Base-by-base conservation (phyloP, 2,888 invertebrate species). In the Brachypterus glaber region DNA sequence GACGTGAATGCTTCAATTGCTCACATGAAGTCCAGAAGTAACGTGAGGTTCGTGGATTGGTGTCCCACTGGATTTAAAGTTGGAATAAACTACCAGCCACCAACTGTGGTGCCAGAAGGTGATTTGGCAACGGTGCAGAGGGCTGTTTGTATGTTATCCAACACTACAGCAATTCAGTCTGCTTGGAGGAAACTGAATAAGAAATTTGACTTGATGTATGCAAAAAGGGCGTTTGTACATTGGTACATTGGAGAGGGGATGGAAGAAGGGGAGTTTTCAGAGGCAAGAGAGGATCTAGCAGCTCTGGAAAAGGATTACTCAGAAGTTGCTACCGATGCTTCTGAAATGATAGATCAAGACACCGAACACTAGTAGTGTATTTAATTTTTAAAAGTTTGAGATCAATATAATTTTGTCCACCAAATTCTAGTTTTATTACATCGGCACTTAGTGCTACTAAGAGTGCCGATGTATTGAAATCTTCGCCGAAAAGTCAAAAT, bases 151-250 rank as follows among this genome's bases (percentile, higher is more conserved):
- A 90, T 92, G 84, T 70, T 77, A 59, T 88, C 76, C 58, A 93
- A 93, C 67, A 92, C 91, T 4, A 93, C 90, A 12, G 89, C 90
- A 50, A 89, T 91, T 56, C 81, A 83, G 9, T 82, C 87, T 56
- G 90, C 90, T 33, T 92, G 90, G 83, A 79, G 82, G 47, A 84
- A 88, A 58, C 74, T 95, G 40, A 84, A 91, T 68, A 83, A 82
- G 67, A 96, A 95, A 68, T 92, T 93, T 64, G 93, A 95, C 68
- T 74, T 93, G 56, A 90, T 92, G 89, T 92, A 82, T 68, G 80
- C 84, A 48, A 91, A 91, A 69, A 71, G 87, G 43, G 95, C 95
- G 33, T 96, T 96, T 59, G 89, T 95, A 46, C 93, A 95, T 64
- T 95, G 95, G 95, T 89, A 71, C 30, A 76, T 73, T 17, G 71